Evolutionary conservation across 2,113 vertebrate species (phyloP).

Genomic region (Capra hircus): DNA sequence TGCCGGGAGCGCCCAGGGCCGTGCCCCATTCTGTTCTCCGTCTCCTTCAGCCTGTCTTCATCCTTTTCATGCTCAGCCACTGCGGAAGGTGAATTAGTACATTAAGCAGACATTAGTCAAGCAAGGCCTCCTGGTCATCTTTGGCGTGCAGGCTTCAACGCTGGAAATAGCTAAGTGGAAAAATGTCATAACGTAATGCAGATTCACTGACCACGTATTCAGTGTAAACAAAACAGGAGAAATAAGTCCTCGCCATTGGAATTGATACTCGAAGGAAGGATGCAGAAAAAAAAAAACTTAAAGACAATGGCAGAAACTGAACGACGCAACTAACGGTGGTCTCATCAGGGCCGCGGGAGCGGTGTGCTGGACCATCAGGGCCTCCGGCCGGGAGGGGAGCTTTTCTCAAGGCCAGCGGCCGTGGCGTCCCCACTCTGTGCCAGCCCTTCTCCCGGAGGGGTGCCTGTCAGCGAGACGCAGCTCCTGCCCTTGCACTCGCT

Average conservation of each 20-base stretch:
- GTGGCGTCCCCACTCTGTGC: rapidly evolving
- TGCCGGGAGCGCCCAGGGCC: rapidly evolving
- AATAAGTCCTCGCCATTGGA: not conserved
- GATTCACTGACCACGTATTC: not conserved
- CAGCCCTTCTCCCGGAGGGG: not conserved
- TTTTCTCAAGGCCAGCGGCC: not conserved
- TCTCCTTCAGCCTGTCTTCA: not conserved
- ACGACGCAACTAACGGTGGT: rapidly evolving
- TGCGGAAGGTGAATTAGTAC: not conserved
- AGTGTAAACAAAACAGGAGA: not conserved
- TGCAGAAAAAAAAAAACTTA: not conserved
- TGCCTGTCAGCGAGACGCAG: rapidly evolving
- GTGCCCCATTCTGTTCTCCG: too few species aligned
- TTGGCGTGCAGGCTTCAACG: not conserved
- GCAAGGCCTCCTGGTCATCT: not conserved
- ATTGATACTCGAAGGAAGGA: not conserved
- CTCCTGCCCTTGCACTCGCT: not conserved
- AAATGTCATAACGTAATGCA: not conserved
- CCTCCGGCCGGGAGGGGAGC: rapidly evolving
- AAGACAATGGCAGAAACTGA: not conserved
- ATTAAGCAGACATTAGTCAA: not conserved
- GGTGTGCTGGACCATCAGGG: not conserved
- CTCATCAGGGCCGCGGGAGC: not conserved
- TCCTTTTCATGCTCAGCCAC: not conserved
- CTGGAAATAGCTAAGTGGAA: not conserved